Evolutionary conservation across 2,888 invertebrate genomes (phyloP).

Genomic region (Rotaria socialis): DNA sequence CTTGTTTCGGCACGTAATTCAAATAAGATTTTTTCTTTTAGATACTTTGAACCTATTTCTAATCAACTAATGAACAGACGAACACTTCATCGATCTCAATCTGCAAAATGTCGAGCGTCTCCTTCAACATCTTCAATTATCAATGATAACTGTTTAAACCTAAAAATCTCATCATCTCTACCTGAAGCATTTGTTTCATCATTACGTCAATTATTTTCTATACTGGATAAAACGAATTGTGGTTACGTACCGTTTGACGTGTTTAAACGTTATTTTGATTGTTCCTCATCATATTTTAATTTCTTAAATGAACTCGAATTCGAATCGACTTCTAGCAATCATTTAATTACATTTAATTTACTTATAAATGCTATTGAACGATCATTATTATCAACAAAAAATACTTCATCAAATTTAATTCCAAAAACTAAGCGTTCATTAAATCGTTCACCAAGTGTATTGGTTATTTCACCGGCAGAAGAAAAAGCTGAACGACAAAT

Average conservation of each 20-base stretch:
- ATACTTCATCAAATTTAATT: not conserved
- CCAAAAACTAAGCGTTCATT: not conserved
- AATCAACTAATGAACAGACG: no score
- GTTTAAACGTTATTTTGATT: conserved; percentile 9
- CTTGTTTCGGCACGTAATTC: no score
- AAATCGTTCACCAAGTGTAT: no score
- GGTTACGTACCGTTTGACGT: not conserved
- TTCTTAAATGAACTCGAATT: not conserved
- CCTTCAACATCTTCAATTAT: no score
- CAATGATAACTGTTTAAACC: no score
- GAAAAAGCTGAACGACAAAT: not conserved
- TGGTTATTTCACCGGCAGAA: no score
- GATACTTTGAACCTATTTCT: no score
- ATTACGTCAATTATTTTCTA: conserved; percentile 11
- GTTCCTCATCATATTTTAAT: not conserved
- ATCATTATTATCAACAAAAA: not conserved
- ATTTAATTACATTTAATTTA: conserved; percentile 5
- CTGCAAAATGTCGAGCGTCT: no score
- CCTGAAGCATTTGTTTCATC: conserved; percentile 23
- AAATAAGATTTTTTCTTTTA: no score
- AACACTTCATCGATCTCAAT: no score
- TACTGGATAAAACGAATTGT: conserved; percentile 14
- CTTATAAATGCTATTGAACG: conserved; percentile 2
- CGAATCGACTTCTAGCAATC: not conserved
- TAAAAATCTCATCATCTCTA: not conserved